Percentiles rank a stretch among this genome's conserved stretches.
phyloP scores from a whole-genome alignment of 1,140 invertebrate species.

The Cardiocondyla obscurior region DNA sequence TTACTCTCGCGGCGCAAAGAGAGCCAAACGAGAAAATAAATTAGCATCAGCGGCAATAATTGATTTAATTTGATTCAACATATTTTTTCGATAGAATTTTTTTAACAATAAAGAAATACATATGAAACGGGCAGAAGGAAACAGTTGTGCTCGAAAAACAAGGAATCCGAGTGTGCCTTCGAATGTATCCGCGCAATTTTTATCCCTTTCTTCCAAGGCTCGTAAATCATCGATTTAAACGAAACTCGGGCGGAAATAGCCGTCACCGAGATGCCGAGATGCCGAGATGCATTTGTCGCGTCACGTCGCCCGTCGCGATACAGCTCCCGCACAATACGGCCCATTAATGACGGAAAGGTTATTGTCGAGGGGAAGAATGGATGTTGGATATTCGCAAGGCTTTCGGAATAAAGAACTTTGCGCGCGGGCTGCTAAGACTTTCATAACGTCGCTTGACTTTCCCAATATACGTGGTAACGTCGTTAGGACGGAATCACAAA shows the following conservation, averaged over 20 bases:
- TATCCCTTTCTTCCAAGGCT: conserved; percentile 36
- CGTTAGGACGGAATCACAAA: conserved; percentile 30
- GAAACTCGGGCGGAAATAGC: conserved; percentile 59
- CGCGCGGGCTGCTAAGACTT: conserved; percentile 10
- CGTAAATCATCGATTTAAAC: conserved; percentile 74
- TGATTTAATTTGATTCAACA: too few species aligned
- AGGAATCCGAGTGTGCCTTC: not conserved
- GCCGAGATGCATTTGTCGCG: conserved; percentile 58
- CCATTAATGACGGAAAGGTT: conserved; percentile 50
- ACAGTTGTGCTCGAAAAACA: not conserved
- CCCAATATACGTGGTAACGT: conserved; percentile 25
- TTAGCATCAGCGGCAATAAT: too few species aligned
- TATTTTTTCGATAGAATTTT: too few species aligned
- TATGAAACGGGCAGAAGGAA: not conserved
- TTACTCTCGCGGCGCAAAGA: too few species aligned
- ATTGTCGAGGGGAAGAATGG: conserved; percentile 40
- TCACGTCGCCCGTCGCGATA: conserved; percentile 59
- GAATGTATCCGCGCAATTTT: not conserved
- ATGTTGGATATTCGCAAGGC: not conserved
- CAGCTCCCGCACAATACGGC: conserved; percentile 15
- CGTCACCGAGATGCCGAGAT: conserved; percentile 63
- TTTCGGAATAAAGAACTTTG: conserved; percentile 23
- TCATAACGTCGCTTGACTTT: conserved; percentile 42
- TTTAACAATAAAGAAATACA: not conserved
- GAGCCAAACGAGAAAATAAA: too few species aligned